These are phyloP conservation scores for Pampusana beccarii DNA, from an alignment of 2,113 vertebrate genomes.

Conservation along the genomic window DNA sequence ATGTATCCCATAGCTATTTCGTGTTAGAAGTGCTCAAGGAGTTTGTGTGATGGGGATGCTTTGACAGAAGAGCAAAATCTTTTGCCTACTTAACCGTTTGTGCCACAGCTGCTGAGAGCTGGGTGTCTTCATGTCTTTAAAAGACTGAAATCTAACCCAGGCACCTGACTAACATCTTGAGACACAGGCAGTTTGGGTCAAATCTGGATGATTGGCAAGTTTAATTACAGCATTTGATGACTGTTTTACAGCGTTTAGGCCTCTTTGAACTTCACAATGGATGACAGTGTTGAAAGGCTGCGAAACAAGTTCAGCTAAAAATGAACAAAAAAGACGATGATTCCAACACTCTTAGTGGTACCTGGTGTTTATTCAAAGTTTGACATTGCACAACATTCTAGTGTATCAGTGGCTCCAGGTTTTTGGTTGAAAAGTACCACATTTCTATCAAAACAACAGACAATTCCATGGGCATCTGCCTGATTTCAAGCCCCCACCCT, in stretches of 20 bases:
- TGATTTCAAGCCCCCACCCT: not conserved
- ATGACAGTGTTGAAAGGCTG: constrained; percentile 41
- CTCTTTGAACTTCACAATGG: constrained; percentile 43
- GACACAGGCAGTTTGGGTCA: constrained; percentile 40
- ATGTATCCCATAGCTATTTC: not conserved
- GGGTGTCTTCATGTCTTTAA: not conserved
- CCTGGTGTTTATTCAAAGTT: constrained; percentile 6
- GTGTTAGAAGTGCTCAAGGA: not conserved
- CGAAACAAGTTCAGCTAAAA: constrained; percentile 33
- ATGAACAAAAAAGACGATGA: not conserved
- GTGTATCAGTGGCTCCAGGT: not conserved
- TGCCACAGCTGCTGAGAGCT: not conserved
- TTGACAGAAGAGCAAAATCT: not conserved
- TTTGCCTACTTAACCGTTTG: not conserved
- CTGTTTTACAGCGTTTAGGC: constrained; percentile 50
- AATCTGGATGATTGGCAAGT: constrained; percentile 54
- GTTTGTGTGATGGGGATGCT: not conserved
- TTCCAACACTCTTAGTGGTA: not conserved
- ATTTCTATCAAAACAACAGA: not conserved
- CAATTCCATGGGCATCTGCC: not conserved
- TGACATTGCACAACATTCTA: not conserved
- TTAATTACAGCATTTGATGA: constrained; percentile 56
- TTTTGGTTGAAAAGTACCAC: not conserved
- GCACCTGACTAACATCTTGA: constrained; percentile 47
- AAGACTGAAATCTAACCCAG: not conserved